Evolutionary conservation across 2,797 vertebrate species (phyloP).

Genomic region (Rhincodon typus): DNA sequence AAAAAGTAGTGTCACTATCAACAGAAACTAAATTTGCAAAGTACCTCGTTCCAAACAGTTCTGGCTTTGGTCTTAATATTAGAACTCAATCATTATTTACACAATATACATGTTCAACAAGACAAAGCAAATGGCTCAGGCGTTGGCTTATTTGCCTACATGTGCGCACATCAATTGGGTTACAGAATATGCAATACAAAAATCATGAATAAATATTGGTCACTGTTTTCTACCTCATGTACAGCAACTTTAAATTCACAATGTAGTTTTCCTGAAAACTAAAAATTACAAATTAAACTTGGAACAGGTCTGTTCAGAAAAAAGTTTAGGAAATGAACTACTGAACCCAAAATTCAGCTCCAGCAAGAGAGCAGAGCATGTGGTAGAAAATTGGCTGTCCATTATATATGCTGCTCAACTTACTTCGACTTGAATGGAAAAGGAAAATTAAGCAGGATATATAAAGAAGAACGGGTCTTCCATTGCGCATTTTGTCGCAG

Average conservation of each 20-base stretch:
- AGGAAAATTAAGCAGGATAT: neutral
- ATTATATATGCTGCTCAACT: neutral
- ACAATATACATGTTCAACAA: neutral
- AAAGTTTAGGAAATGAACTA: neutral
- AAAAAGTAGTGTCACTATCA: neutral
- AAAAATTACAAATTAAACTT: neutral
- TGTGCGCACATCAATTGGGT: neutral
- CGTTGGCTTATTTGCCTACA: neutral
- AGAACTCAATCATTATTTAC: neutral
- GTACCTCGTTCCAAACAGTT: neutral
- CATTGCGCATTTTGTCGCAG: neutral
- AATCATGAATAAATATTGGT: neutral
- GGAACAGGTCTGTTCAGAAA: neutral
- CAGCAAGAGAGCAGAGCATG: too few species aligned
- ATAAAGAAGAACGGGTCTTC: neutral
- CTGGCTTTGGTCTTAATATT: conserved; percentile 11
- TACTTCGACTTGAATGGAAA: neutral
- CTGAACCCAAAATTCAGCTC: neutral
- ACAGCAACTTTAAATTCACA: neutral
- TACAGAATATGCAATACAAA: conserved; percentile 28
- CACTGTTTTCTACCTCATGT: conserved; percentile 6
- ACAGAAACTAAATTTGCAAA: neutral
- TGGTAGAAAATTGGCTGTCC: neutral
- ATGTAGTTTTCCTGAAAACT: neutral
- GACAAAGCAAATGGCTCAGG: conserved; percentile 21